Percentiles rank a stretch among this genome's conserved stretches.
phyloP scores from a whole-genome alignment of 2,888 invertebrate genomes.

The Empis stercorea region DNA sequence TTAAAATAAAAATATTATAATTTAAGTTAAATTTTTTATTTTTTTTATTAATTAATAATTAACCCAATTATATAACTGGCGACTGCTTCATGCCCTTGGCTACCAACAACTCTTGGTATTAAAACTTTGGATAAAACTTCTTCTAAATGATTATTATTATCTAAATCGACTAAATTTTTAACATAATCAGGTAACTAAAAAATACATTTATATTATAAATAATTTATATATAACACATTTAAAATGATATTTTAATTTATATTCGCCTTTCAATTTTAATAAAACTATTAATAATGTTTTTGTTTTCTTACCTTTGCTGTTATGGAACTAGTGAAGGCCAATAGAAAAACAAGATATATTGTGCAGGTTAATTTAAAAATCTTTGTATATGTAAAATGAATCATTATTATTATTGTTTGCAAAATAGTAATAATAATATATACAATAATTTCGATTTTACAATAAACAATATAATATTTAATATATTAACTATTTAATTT shows the following conservation, averaged over 20 bases:
- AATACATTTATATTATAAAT: background rate
- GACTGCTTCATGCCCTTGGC: constrained; percentile 16
- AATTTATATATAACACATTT: background rate
- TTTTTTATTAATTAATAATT: background rate
- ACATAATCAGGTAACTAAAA: constrained; percentile 2
- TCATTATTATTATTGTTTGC: no score
- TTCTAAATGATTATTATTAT: constrained; percentile 16
- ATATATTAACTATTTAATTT: no score
- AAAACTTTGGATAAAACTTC: constrained; percentile 15
- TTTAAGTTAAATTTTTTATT: background rate
- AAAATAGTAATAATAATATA: no score
- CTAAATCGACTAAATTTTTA: constrained; percentile 11
- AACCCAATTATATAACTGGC: constrained; percentile 16
- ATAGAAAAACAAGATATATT: background rate
- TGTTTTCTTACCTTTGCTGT: constrained; percentile 1
- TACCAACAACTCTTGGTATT: constrained; percentile 19
- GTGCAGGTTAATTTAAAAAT: no score
- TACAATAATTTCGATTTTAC: no score
- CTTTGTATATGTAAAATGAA: no score
- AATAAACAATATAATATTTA: no score
- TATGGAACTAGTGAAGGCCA: background rate
- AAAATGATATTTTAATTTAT: background rate
- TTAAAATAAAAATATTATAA: background rate
- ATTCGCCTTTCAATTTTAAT: background rate
- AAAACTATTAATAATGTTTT: no score